Conservation (phyloP, 2,888 invertebrate species). For the Lasioglossum lativentre region DNA sequence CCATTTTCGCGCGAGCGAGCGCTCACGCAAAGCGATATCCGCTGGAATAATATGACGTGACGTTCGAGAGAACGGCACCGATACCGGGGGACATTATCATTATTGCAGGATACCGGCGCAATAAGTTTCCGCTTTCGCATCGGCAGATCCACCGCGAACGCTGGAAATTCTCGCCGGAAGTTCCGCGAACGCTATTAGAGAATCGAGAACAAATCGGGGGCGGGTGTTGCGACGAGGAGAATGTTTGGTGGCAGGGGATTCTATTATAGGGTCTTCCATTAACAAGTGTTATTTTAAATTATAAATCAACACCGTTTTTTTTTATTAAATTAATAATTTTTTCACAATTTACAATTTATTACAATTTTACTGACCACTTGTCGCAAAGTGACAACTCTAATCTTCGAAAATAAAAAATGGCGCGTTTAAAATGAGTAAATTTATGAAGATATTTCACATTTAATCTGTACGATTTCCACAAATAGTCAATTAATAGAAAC, state of each 20-base stretch:
- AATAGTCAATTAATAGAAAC: too few species aligned
- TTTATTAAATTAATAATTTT: too few species aligned
- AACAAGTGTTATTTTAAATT: too few species aligned
- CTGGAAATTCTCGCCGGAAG: slow-evolving; percentile 33
- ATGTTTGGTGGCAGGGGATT: not conserved
- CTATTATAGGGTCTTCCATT: too few species aligned
- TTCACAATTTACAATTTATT: too few species aligned
- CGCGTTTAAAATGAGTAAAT: too few species aligned
- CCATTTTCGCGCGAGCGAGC: slow-evolving; percentile 36
- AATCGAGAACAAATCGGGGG: slow-evolving; percentile 36
- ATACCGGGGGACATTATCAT: slow-evolving; percentile 60
- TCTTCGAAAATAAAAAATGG: too few species aligned
- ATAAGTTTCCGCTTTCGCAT: slow-evolving; percentile 58
- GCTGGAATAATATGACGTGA: slow-evolving; percentile 53
- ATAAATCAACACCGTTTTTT: too few species aligned
- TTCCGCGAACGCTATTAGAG: slow-evolving; percentile 35
- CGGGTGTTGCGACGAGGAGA: not conserved
- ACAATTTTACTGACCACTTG: too few species aligned
- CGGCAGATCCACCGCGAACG: slow-evolving; percentile 42
- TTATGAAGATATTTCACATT: too few species aligned
- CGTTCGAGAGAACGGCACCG: slow-evolving; percentile 26
- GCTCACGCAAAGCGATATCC: slow-evolving; percentile 45
- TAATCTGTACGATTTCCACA: too few species aligned
- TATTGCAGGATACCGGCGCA: slow-evolving; percentile 62
- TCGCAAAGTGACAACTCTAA: too few species aligned